Base-by-base conservation (phyloP, 2,888 invertebrate genomes). In the Sisyra terminalis region DNA sequence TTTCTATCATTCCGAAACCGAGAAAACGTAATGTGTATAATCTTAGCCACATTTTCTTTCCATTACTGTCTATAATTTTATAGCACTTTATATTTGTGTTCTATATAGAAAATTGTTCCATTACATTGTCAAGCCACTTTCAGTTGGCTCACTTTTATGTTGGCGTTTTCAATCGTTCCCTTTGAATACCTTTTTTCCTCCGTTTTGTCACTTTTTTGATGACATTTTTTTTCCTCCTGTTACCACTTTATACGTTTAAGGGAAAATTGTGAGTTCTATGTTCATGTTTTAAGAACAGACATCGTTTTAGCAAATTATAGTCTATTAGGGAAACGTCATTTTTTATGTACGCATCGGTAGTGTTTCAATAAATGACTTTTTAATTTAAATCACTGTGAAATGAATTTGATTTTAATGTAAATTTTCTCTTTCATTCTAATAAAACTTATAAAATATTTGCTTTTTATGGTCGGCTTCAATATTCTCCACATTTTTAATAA, bases 81-180 rank as follows among this genome's bases (percentile, higher is more conserved):
- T 40, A 40, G 56, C 57, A 56, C 57, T 59, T 59, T 57, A 57
- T 56, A 53, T 57, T 56, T 57, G 54, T 52, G 50, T 50, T 24
- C 24, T 24, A 24, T 24, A 24, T 50, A 51, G 54, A 52, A 54
- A 56, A 57, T 57, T 55, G 56, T 51, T 54, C 57, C 52, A 58
- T 58, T 59, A 58, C 56, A 55, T 56, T 51, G 52, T 52, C 50
- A 49, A 53, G 54, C 53, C 52, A 55, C 56, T 56, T 53, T 51
- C 50, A 38, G 14, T 14, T 34, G 34, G 34, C 6, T 2, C 34
- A 14, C 6, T 11, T 34, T 34, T 14, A 11, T 24, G 24, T 24
- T 24, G 24, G 24, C 24, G 24, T n/a, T 14, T 34, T 34, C 34
- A 34, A 34, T 15, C 34, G 34, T 34, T 34, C 11, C 11, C 34